phyloP scores from a whole-genome alignment of 2,797 vertebrate species.

The Odontamblyopus rebecca region DNA sequence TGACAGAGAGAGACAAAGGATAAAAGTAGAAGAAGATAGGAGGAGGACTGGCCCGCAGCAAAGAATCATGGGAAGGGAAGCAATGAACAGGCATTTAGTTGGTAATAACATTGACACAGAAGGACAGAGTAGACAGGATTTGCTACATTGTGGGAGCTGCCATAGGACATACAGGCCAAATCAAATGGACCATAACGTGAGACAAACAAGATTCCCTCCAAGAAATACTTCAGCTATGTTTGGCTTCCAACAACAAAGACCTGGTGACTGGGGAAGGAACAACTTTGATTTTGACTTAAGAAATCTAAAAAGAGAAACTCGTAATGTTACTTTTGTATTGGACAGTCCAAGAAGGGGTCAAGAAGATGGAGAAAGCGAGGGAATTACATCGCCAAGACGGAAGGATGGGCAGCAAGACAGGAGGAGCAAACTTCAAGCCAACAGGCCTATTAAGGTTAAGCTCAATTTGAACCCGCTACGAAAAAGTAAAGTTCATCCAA shows the following conservation, averaged over 20 bases:
- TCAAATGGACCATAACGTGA: conserved; percentile 29
- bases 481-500: conserved; percentile 80
- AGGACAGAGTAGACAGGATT: conserved; percentile 31
- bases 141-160: conserved; percentile 57
- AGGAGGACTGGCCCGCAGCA: conserved; percentile 29
- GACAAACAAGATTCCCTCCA: conserved; percentile 18
- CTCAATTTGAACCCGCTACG: conserved; percentile 80
- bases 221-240: conserved; percentile 26
- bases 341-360: conserved; percentile 39
- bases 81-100: conserved; percentile 16
- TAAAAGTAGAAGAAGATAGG: conserved; percentile 54
- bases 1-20: conserved; percentile 47
- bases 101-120: conserved; percentile 16
- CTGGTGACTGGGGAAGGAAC: conserved; percentile 44
- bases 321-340: conserved; percentile 77
- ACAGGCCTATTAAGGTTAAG: conserved; percentile 75
- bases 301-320: conserved; percentile 48
- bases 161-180: conserved; percentile 49
- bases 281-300: conserved; percentile 44
- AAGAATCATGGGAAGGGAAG: conserved; percentile 15
- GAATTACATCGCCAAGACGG: conserved; percentile 6
- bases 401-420: conserved; percentile 38
- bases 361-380: conserved; percentile 10
- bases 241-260: conserved; percentile 27
- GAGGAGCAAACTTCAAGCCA: conserved; percentile 55